Percentiles rank a stretch among this genome's conserved stretches.
Evolutionary conservation across 2,888 invertebrate genomes (phyloP).

Genomic region (Lepidonotus clava): DNA sequence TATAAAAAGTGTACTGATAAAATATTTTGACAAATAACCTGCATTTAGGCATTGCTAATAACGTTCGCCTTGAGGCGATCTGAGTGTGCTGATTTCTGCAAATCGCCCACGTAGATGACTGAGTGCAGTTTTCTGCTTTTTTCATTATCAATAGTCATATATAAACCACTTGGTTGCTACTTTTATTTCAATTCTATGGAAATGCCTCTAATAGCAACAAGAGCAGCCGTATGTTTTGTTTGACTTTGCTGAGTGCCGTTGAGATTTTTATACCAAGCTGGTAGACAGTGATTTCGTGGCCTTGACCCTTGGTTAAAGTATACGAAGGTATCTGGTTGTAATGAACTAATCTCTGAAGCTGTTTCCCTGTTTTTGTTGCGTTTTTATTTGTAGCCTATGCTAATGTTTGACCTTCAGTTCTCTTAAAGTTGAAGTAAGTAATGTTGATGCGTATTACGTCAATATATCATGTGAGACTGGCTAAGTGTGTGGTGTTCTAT

Average conservation of each 20-base stretch:
- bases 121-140: neutral
- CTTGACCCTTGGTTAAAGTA: neutral
- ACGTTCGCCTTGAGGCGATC: too few species aligned
- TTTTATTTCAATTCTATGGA: neutral
- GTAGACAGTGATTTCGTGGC: slow-evolving; percentile 34
- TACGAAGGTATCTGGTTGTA: neutral
- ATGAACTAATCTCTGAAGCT: neutral
- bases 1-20: too few species aligned
- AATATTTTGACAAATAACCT: too few species aligned
- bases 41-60: too few species aligned
- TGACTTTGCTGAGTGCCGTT: slow-evolving; percentile 46
- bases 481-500: neutral
- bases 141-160: neutral
- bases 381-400: slow-evolving; percentile 6
- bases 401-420: neutral
- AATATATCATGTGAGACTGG: neutral
- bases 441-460: neutral
- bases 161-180: neutral
- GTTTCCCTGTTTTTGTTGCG: neutral
- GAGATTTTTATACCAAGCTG: neutral
- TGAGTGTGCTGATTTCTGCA: neutral
- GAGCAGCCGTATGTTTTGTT: slow-evolving; percentile 29
- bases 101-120: neutral
- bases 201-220: neutral
- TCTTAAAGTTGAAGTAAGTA: neutral